Evolutionary conservation across 2,888 invertebrate genomes (phyloP).

Genomic region (Lathronympha strigana): DNA sequence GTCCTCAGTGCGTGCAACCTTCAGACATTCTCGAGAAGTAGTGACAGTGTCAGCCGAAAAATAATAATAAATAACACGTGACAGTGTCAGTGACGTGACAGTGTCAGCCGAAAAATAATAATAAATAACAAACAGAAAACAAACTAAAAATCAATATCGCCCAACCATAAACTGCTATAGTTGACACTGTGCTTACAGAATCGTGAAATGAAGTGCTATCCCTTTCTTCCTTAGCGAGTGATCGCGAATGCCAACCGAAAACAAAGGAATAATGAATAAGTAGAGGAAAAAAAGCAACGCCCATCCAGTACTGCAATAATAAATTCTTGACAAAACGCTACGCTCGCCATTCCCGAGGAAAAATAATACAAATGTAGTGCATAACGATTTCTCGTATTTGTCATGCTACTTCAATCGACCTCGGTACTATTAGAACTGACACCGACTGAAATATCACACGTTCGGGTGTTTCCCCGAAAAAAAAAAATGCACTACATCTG

Average conservation of each 20-base stretch:
- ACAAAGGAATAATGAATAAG: neutral
- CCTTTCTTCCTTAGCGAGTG: neutral
- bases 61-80: neutral
- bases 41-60: too few relatives aligned
- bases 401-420: too few relatives aligned
- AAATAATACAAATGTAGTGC: too few relatives aligned
- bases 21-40: too few relatives aligned
- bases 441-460: too few relatives aligned
- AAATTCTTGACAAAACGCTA: neutral
- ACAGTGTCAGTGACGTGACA: too few relatives aligned
- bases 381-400: too few relatives aligned
- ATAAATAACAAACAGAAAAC: neutral
- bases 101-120: neutral
- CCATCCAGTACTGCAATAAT: neutral
- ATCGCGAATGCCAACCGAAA: neutral
- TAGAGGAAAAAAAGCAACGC: neutral
- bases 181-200: neutral
- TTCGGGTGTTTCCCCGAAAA: too few relatives aligned
- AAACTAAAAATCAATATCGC: neutral
- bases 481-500: too few relatives aligned
- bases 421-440: too few relatives aligned
- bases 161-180: neutral
- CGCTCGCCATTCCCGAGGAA: neutral
- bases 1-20: too few relatives aligned
- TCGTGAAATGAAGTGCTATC: neutral